phyloP scores from a whole-genome alignment of 2,888 invertebrate species.

The Polyploca ridens region DNA sequence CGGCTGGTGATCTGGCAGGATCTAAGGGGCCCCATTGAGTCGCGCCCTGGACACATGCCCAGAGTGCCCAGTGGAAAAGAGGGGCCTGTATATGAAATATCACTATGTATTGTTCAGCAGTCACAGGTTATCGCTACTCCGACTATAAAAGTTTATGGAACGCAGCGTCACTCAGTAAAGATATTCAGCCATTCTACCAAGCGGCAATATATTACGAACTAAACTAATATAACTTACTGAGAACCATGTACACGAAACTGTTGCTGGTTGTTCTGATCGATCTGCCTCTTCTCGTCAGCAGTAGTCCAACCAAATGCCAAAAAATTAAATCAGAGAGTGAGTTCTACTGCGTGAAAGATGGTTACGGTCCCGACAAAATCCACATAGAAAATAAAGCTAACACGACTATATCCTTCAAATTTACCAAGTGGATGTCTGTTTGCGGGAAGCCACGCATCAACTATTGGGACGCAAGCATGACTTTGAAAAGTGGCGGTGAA shows the following conservation, averaged over 20 bases:
- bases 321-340: background rate
- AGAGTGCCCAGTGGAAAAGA: too few species aligned
- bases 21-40: too few species aligned
- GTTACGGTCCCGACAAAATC: background rate
- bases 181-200: too few species aligned
- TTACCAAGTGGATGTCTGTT: background rate
- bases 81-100: too few species aligned
- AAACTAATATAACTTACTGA: too few species aligned
- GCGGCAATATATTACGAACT: too few species aligned
- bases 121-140: too few species aligned
- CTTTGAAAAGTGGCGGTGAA: background rate
- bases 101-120: too few species aligned
- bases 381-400: background rate
- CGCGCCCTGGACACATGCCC: too few species aligned
- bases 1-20: too few species aligned
- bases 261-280: background rate
- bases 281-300: background rate
- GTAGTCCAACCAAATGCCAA: background rate
- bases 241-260: background rate
- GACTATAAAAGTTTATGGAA: too few species aligned
- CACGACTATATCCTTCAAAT: background rate
- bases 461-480: background rate
- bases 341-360: background rate
- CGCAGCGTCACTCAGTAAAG: too few species aligned
- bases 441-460: background rate